These are phyloP conservation scores for Cervus canadensis DNA, from an alignment of 2,113 vertebrate genomes.

Conservation along the genomic window DNA sequence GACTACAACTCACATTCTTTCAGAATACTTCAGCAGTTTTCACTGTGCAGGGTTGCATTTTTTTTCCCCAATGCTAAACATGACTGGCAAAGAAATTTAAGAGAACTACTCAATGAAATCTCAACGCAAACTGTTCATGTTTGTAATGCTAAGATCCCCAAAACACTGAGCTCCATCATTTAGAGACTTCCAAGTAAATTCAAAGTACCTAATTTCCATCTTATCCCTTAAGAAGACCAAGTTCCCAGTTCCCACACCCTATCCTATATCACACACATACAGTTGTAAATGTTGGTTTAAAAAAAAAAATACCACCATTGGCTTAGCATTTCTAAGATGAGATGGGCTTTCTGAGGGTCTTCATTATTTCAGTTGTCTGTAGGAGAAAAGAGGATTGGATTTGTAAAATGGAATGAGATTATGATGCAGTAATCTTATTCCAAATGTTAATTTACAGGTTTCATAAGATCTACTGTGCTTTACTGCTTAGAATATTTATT, in stretches of 20 bases:
- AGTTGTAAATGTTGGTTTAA: background rate
- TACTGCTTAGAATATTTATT: constrained; percentile 42
- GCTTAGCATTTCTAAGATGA: background rate
- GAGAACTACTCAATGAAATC: background rate
- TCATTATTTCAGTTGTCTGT: constrained; percentile 32
- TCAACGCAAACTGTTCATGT: background rate
- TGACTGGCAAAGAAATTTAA: constrained; percentile 10
- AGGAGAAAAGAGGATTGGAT: background rate
- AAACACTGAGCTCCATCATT: background rate
- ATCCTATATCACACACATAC: too few species aligned
- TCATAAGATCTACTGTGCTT: constrained; percentile 50
- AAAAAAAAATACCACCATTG: background rate
- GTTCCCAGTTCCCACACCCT: background rate
- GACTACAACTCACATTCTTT: background rate
- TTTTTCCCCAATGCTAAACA: background rate
- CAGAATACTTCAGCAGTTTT: background rate
- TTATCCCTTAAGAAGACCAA: background rate
- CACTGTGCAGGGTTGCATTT: background rate
- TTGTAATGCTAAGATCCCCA: constrained; percentile 40
- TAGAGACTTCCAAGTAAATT: background rate
- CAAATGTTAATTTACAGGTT: constrained; percentile 56
- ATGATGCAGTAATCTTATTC: constrained; percentile 48
- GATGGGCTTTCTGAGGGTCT: background rate
- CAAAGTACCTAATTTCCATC: constrained; percentile 30
- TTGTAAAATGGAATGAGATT: background rate